Conservation (phyloP, 92 coral and sea anemone genomes). For the Epizoanthus scotinus region DNA sequence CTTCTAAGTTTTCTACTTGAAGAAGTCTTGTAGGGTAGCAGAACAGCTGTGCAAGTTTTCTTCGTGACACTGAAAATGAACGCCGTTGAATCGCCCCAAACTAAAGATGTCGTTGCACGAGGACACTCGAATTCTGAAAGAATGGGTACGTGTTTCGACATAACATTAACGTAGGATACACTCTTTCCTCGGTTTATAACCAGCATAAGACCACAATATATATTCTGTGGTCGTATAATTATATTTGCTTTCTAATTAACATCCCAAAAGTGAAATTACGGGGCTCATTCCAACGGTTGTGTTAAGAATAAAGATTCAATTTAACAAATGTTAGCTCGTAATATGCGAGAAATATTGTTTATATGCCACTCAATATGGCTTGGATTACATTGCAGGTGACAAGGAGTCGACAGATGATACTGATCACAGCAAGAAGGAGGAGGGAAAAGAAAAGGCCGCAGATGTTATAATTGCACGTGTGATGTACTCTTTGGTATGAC, state of each 20-base stretch:
- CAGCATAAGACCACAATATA: background rate
- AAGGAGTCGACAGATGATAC: slow-evolving; percentile 23
- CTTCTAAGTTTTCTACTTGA: slow-evolving; percentile 25
- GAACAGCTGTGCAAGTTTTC: background rate
- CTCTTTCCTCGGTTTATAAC: background rate
- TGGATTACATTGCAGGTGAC: slow-evolving; percentile 28
- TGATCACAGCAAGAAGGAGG: slow-evolving; percentile 27
- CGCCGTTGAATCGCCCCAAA: slow-evolving; percentile 22
- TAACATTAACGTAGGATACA: background rate
- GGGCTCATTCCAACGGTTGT: slow-evolving; percentile 21
- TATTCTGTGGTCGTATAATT: background rate
- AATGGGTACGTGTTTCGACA: slow-evolving; percentile 26
- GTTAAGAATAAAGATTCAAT: background rate
- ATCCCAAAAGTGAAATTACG: background rate
- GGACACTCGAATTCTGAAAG: slow-evolving; percentile 20
- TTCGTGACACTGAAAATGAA: background rate
- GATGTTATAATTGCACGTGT: slow-evolving; percentile 67
- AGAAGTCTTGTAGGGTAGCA: slow-evolving; percentile 7
- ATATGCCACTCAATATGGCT: slow-evolving; percentile 1
- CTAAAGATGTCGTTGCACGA: slow-evolving; percentile 24
- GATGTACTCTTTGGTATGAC: slow-evolving; percentile 59
- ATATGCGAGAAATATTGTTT: slow-evolving; percentile 9
- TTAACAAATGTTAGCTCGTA: slow-evolving; percentile 8
- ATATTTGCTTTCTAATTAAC: background rate
- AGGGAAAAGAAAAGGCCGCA: slow-evolving; percentile 34